These are phyloP conservation scores for Odontocerum albicorne DNA, from an alignment of 2,888 invertebrate species.

Conservation along the genomic window DNA sequence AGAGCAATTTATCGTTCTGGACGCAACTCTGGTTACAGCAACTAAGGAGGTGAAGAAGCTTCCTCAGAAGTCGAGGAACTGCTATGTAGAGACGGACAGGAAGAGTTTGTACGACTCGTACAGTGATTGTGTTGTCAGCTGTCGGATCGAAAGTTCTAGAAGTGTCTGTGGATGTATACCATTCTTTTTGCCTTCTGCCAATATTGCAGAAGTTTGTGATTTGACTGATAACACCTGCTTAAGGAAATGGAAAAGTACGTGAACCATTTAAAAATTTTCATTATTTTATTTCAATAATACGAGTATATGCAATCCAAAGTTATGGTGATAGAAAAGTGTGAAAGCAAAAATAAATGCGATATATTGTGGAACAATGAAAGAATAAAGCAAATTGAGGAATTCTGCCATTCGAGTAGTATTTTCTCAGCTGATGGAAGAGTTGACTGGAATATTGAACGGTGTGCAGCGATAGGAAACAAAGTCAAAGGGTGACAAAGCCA, in stretches of 20 bases:
- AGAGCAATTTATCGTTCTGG: slow-evolving; percentile 39
- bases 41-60: slow-evolving; percentile 53
- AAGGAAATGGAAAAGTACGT: slow-evolving; percentile 41
- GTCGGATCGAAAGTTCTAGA: slow-evolving; percentile 55
- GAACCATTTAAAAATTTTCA: no score
- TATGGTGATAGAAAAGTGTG: no score
- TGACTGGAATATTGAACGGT: no score
- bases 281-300: no score
- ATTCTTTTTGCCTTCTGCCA: slow-evolving; percentile 56
- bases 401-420: no score
- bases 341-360: no score
- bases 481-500: no score
- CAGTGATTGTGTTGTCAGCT: slow-evolving; percentile 61
- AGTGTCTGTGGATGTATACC: slow-evolving; percentile 59
- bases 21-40: slow-evolving; percentile 38
- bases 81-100: slow-evolving; percentile 61
- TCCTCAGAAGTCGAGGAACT: slow-evolving; percentile 51
- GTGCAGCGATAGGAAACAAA: no score
- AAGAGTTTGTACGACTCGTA: slow-evolving; percentile 51
- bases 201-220: slow-evolving; percentile 51
- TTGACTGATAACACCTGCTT: slow-evolving; percentile 56
- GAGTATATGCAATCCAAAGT: no score
- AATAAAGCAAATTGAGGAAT: no score
- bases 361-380: no score
- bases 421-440: no score